A percentile compares a stretch with the other conserved stretches of the same genome.
These are phyloP conservation scores for Cistogaster globosa DNA, from an alignment of 2,888 invertebrate species.

Conservation along the genomic window DNA sequence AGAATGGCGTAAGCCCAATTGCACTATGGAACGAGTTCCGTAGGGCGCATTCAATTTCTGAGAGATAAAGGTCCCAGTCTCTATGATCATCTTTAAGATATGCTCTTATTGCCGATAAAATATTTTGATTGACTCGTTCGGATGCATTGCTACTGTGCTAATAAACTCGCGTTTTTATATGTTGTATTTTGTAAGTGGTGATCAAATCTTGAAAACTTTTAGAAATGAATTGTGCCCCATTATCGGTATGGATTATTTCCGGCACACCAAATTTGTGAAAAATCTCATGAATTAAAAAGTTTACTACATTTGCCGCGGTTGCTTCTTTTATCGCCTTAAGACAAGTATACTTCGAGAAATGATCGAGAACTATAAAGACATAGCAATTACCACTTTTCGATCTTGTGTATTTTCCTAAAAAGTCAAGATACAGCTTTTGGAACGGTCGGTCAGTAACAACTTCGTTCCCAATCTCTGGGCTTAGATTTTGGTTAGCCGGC, in stretches of 20 bases:
- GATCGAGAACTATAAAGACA: not conserved
- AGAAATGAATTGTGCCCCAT: not conserved
- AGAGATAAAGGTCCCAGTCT: not conserved
- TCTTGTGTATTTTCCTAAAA: not conserved
- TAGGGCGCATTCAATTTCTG: not conserved
- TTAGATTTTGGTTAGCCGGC: not conserved
- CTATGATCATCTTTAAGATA: not conserved
- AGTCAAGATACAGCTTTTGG: slow-evolving; percentile 3
- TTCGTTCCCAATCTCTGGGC: not conserved
- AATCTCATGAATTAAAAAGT: not conserved
- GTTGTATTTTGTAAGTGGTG: not conserved
- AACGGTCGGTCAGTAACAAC: not conserved
- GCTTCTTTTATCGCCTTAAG: slow-evolving; percentile 1
- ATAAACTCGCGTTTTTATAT: not conserved
- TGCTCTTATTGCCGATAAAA: not conserved
- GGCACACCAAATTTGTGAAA: not conserved
- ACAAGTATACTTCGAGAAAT: not conserved
- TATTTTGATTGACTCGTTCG: not conserved
- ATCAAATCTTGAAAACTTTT: not conserved
- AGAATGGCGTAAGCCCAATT: not conserved
- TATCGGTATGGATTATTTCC: not conserved
- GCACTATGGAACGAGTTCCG: not conserved
- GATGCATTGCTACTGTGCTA: not conserved
- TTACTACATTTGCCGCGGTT: not conserved
- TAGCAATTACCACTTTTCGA: not conserved